Conservation (phyloP, 2,113 vertebrate species). For the Probosciger aterrimus region DNA sequence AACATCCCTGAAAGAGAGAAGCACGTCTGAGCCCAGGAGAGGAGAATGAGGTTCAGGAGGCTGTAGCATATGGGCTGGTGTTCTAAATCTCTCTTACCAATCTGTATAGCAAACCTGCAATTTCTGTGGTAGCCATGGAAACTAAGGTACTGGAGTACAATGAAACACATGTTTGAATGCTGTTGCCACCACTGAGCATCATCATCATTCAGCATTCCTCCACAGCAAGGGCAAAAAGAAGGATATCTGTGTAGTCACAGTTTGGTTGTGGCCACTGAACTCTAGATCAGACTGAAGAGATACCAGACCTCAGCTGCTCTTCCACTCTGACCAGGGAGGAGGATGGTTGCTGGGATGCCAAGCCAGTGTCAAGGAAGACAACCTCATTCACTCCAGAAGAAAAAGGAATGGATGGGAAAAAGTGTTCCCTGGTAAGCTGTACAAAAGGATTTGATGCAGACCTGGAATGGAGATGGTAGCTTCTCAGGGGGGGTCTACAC, state of each 20-base stretch:
- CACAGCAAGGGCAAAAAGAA: background rate
- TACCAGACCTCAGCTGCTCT: background rate
- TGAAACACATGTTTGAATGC: background rate
- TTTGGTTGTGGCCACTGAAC: background rate
- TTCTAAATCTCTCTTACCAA: conserved; percentile 7
- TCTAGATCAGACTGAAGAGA: background rate
- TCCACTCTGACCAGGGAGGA: background rate
- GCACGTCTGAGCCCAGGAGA: background rate
- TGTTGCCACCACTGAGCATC: background rate
- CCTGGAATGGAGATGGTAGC: background rate
- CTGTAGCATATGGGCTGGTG: background rate
- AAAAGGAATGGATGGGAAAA: background rate
- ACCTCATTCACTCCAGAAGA: background rate
- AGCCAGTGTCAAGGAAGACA: background rate
- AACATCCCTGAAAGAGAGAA: background rate
- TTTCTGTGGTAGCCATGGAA: conserved; percentile 64
- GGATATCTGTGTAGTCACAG: background rate
- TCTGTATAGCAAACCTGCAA: conserved; percentile 51
- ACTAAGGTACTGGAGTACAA: conserved; percentile 41
- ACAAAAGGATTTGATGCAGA: background rate
- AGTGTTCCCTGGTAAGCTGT: background rate
- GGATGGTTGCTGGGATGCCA: background rate
- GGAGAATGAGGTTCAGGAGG: background rate
- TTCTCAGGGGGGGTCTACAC: background rate
- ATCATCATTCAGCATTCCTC: background rate